A percentile compares a stretch with the other conserved stretches of the same genome.
phyloP scores from a whole-genome alignment of 23 tunicate species.

The Clavelina lepadiformis region DNA sequence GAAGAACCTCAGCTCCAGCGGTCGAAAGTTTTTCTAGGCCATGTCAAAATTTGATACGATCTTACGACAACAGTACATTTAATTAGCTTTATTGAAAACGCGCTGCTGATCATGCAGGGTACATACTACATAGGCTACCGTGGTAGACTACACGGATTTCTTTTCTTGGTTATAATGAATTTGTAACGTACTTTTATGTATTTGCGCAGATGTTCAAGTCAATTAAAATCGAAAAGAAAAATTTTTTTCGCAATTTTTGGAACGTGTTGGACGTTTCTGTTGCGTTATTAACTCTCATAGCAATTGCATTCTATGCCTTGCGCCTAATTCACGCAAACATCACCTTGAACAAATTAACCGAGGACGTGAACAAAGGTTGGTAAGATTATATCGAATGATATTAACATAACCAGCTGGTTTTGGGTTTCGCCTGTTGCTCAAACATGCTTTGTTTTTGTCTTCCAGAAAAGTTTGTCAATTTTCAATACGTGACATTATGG shows the following conservation, averaged over 20 bases:
- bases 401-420: too few relatives aligned
- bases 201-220: slow-evolving; percentile 27
- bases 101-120: too few relatives aligned
- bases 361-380: slow-evolving; percentile 56
- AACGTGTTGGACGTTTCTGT: slow-evolving; percentile 40
- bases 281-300: slow-evolving; percentile 33
- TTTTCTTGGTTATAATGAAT: too few relatives aligned
- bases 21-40: too few relatives aligned
- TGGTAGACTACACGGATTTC: too few relatives aligned
- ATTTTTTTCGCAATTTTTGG: slow-evolving; percentile 59
- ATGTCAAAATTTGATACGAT: too few relatives aligned
- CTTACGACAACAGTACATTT: too few relatives aligned
- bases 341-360: slow-evolving; percentile 31
- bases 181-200: too few relatives aligned
- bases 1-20: too few relatives aligned
- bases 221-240: slow-evolving; percentile 11
- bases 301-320: slow-evolving; percentile 46
- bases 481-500: slow-evolving; percentile 68
- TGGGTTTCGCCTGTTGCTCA: not conserved
- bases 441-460: not conserved
- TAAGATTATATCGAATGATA: not conserved
- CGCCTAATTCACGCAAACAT: slow-evolving; percentile 27
- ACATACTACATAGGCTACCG: too few relatives aligned
- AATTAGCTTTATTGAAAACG: too few relatives aligned
- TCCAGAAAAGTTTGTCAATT: slow-evolving; percentile 76